Base-by-base conservation (phyloP, 2,797 vertebrate species). In the Buceros bicornis region DNA sequence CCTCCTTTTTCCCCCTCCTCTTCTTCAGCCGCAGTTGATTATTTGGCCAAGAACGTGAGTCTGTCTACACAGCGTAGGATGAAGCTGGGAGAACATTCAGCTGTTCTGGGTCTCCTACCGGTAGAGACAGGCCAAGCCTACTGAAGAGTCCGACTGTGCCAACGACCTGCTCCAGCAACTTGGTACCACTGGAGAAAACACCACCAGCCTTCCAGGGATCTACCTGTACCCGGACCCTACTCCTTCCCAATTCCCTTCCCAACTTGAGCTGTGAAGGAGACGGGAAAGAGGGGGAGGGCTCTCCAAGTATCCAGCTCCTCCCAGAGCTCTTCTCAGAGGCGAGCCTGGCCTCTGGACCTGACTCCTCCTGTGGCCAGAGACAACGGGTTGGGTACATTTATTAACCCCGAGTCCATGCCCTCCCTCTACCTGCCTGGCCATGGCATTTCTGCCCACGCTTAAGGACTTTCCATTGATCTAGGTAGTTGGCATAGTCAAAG, bases 71-170 rank as follows among this genome's bases (percentile, higher is more conserved):
- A 99, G 98, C 99, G 99, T 72, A 98, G 99, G 97, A 99, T 99
- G 99, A 99, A 99, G 98, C 98, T 99, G 2, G 98, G 99, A 12
- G 99, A 99, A 92, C 99, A 98, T 96, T 99, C 99, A 0, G 99
- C 99, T 0, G 99, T 99, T 58, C 98, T 99, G 97, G 99, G 99
- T 81, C 99, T 99, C 88, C 98, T 99, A 95, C 98, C 98, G 29
- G 97, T 98, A 97, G 99, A 99, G 97, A 99, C 99, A 1, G 99
- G 99, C 95, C 99, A 99, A 97, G 99, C 99, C 72, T 99, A 99
- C 96, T 99, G 96, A 99, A 97, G 97, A 92, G 64, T 33, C 72
- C 81, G 4, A 42, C 87, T 26, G 80, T 96, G 95, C 73, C 60
- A 74, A 45, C 79, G 65, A 65, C 81, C 83, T 13, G 6, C 81